Base-by-base conservation (phyloP, 2,797 vertebrate genomes). In the Pachyuromys duprasi region DNA sequence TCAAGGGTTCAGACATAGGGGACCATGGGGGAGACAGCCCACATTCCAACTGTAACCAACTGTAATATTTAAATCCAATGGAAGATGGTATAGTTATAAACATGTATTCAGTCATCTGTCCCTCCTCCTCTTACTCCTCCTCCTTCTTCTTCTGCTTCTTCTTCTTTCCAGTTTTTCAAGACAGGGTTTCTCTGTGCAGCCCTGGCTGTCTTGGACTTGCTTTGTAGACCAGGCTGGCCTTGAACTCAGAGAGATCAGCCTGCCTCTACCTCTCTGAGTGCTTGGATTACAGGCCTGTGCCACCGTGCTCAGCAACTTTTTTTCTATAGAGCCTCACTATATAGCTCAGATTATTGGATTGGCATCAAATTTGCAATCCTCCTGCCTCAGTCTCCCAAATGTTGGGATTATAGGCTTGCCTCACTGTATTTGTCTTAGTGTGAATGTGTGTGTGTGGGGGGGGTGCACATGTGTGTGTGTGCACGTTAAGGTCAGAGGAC, bases 11-110 rank as follows among this genome's bases (percentile, higher is more conserved):
- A 39, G 53, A 75, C 6, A 45, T 7, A 14, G 31, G 70, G 31
- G 36, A 22, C 70, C 36, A 33, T 14, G 36, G 26, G 70, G 55
- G 31, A 55, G 12, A 42, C 15, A 14, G 20, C 33, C 17, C 17
- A 88, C 70, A 62, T 45, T 15, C 86, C 62, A 62, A 88, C 36
- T 31, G 4, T 62, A 39, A 45, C 36, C n/a, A n/a, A n/a, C n/a
- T n/a, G n/a, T n/a, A 60, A 62, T 53, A 72, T 96, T 86, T 82
- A 94, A 94, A 95, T 95, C 75, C 92, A 90, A 95, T 93, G 72
- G 89, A 82, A 74, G 18, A 92, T 94, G 45, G 1, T 86, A 92
- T 94, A 39, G 1, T 86, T 49, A 26, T 65, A 49, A 70, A 20
- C 78, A 90, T 94, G 89, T 82, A 93, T 97, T 89, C 55, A 49